Percentiles rank a stretch among this genome's conserved stretches.
Conservation (phyloP, 2,888 invertebrate species). For the Cosmorhoe ocellata region DNA sequence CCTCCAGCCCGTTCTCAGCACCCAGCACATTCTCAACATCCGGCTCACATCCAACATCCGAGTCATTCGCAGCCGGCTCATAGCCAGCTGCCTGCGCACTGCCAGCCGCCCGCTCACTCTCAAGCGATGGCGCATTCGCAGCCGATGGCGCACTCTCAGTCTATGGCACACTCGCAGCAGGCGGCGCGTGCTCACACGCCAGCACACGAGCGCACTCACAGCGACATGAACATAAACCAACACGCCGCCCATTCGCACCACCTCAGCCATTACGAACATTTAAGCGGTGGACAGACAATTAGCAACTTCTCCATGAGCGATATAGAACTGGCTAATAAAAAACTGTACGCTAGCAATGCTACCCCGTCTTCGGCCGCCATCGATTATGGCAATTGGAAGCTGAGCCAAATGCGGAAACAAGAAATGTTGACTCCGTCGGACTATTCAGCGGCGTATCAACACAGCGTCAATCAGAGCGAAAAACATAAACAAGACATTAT, state of each 20-base stretch:
- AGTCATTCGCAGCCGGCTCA: no score
- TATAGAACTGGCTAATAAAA: constrained; percentile 73
- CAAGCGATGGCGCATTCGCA: constrained; percentile 7
- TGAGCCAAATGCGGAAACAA: constrained; percentile 63
- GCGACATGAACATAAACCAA: constrained; percentile 22
- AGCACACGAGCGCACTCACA: constrained; percentile 14
- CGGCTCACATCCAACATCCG: background rate
- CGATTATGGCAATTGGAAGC: constrained; percentile 75
- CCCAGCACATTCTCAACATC: constrained; percentile 3
- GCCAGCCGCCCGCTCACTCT: no score
- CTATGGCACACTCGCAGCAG: constrained; percentile 1
- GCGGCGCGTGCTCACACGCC: constrained; percentile 4
- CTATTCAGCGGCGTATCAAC: constrained; percentile 59
- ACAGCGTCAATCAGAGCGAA: constrained; percentile 50
- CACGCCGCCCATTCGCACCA: constrained; percentile 66
- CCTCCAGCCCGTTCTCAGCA: constrained; percentile 7
- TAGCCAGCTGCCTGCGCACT: no score
- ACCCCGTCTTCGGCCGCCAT: constrained; percentile 55
- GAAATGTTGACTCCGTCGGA: constrained; percentile 63
- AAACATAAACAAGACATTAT: constrained; percentile 60
- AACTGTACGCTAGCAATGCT: constrained; percentile 61
- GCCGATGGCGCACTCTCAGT: background rate
- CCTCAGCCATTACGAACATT: constrained; percentile 63
- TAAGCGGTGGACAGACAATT: constrained; percentile 53
- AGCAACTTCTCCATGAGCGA: constrained; percentile 70